Conservation (phyloP, 2,888 invertebrate species). For the Thymelicus sylvestris region DNA sequence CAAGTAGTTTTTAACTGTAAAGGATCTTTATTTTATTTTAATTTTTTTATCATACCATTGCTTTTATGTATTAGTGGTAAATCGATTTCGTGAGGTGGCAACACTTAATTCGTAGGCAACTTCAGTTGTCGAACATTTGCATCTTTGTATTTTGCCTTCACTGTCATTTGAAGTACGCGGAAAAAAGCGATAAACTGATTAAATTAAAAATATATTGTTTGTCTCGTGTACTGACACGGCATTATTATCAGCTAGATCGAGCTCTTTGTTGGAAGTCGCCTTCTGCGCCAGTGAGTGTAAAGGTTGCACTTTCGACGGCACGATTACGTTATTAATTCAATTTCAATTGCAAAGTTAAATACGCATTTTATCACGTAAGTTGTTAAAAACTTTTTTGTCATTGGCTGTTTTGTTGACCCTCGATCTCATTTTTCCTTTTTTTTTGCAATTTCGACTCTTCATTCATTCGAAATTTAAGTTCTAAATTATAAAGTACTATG, state of each 20-base stretch:
- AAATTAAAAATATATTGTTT: constrained; percentile 51
- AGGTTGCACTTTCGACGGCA: constrained; percentile 75
- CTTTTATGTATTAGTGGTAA: constrained; percentile 41
- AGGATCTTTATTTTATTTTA: neutral
- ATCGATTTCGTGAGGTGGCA: constrained; percentile 44
- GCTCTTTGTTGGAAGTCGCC: constrained; percentile 71
- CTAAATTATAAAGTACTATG: neutral
- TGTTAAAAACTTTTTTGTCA: constrained; percentile 27
- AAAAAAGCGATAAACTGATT: constrained; percentile 52
- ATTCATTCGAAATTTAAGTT: neutral
- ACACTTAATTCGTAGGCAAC: constrained; percentile 55
- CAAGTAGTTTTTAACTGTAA: neutral
- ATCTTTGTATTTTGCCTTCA: constrained; percentile 56
- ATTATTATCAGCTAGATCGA: constrained; percentile 58
- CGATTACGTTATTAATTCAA: constrained; percentile 35
- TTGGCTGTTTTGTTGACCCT: constrained; percentile 3
- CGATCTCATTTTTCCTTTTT: neutral
- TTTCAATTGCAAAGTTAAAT: constrained; percentile 37
- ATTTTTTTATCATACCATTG: neutral
- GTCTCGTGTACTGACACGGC: constrained; percentile 48
- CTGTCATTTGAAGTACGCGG: constrained; percentile 57
- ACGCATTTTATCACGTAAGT: constrained; percentile 36
- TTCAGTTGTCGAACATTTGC: constrained; percentile 55
- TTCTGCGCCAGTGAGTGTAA: constrained; percentile 85
- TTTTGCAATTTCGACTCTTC: too few relatives aligned